Percentiles rank a stretch among this genome's conserved stretches.
phyloP scores from a whole-genome alignment of 2,888 invertebrate genomes.

The Biston stratarius region DNA sequence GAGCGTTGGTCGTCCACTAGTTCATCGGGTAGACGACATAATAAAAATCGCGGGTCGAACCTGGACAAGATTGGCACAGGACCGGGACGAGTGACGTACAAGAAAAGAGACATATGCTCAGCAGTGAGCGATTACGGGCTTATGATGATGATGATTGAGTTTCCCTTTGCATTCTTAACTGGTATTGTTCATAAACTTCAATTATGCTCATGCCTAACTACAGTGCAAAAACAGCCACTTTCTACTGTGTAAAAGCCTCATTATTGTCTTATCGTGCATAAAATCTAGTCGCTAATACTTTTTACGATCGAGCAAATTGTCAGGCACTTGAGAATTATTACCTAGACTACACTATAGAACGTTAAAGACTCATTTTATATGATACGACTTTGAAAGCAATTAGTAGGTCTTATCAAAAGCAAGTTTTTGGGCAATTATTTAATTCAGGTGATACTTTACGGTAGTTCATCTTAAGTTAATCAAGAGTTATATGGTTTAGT shows the following conservation, averaged over 20 bases:
- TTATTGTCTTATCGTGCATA: slow-evolving; percentile 35
- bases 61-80: no score
- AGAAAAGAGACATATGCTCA: no score
- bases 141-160: no score
- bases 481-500: no score
- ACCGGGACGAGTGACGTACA: no score
- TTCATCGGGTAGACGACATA: no score
- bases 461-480: no score
- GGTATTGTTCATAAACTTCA: background rate
- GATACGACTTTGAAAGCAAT: background rate
- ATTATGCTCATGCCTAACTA: slow-evolving; percentile 2
- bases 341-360: slow-evolving; percentile 10
- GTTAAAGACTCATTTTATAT: slow-evolving; percentile 4
- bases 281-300: slow-evolving; percentile 42
- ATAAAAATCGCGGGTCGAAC: no score
- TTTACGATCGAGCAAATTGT: slow-evolving; percentile 37
- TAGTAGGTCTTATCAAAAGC: background rate
- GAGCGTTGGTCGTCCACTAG: no score
- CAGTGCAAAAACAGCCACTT: slow-evolving; percentile 26
- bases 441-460: no score
- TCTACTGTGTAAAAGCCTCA: slow-evolving; percentile 32
- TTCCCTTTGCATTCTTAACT: background rate
- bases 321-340: slow-evolving; percentile 28
- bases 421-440: background rate
- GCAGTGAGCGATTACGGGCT: no score